Evolutionary conservation across 2,113 vertebrate species (phyloP), one percentile per base, ranked within the genome.

Genomic region (Nipponia nippon): DNA sequence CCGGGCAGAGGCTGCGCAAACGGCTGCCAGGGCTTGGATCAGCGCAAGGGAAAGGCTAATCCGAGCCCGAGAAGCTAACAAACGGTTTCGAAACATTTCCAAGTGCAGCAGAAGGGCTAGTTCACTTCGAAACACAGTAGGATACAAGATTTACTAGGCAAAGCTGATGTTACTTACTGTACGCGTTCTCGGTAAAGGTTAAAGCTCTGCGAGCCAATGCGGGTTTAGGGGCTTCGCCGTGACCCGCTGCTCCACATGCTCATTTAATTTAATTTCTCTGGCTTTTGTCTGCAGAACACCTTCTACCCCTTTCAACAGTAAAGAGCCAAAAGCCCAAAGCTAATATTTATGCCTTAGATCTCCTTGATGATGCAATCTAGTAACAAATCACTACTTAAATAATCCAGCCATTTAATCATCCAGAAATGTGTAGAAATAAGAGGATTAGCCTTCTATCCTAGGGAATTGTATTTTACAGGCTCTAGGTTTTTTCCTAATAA

Each of bases 351-450:
- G 80, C 88, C 88, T 91, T 8, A 70, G 87, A 86, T 89, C 84
- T 82, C 84, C 91, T 86, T 38, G 88, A 89, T 91, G 95, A 86
- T 95, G 88, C 90, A 89, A 89, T 89, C 85, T 10, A 58, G 62
- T 66, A 79, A 89, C 93, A 96, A 91, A 93, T 89, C 91, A 83
- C 91, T 87, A 18, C 91, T 93, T 72, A 80, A 87, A 92, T 95
- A 95, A 93, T 87, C 93, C 82, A 83, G 91, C 93, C 82, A 93
- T 91, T 95, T 93, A 93, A 95, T 93, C 89, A 95, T 76, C 85
- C 89, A 92, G 93, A 96, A 95, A 89, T 67, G 93, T 92, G 93
- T 83, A 96, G 85, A 92, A 92, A 93, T 93, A 87, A 76, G 82
- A 92, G 81, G 93, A 95, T 95, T 95, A 96, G 88, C 56, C 52